A percentile compares a stretch with the other conserved stretches of the same genome.
Evolutionary conservation across 2,888 invertebrate species (phyloP).

Genomic region (Torymus texanus): DNA sequence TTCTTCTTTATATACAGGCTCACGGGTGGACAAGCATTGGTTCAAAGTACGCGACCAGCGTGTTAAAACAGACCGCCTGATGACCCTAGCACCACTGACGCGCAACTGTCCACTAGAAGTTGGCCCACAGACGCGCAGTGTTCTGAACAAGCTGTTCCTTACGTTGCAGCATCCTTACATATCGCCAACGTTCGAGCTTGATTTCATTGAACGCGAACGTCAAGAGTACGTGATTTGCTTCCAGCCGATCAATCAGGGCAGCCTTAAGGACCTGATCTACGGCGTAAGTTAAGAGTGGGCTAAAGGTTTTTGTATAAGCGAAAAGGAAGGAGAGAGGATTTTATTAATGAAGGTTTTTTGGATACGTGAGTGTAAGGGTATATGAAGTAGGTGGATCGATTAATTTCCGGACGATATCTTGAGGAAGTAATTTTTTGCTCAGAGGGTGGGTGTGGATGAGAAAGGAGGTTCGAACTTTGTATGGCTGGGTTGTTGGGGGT

Average conservation of each 20-base stretch:
- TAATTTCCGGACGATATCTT: no score
- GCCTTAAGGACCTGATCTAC: conserved; percentile 92
- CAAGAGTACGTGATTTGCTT: conserved; percentile 83
- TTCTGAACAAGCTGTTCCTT: conserved; percentile 87
- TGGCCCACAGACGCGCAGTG: conserved; percentile 80
- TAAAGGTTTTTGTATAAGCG: neutral
- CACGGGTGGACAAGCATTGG: conserved; percentile 92
- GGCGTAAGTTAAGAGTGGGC: conserved; percentile 78
- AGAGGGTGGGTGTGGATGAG: no score
- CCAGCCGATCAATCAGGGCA: conserved; percentile 90
- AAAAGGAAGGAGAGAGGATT: no score
- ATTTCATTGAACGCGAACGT: conserved; percentile 78
- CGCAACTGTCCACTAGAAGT: conserved; percentile 82
- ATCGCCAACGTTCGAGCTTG: conserved; percentile 91
- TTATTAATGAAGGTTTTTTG: no score
- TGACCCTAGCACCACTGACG: conserved; percentile 83
- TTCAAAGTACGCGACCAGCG: conserved; percentile 90
- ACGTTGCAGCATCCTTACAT: conserved; percentile 95
- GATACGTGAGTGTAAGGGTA: no score
- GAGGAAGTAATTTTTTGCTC: no score
- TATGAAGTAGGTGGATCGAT: no score
- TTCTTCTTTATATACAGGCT: conserved; percentile 76
- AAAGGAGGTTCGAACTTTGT: no score
- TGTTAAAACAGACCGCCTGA: conserved; percentile 85
- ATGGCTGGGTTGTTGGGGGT: no score